Conservation (phyloP, 2,888 invertebrate genomes). For the Pristionchus japonicus region DNA sequence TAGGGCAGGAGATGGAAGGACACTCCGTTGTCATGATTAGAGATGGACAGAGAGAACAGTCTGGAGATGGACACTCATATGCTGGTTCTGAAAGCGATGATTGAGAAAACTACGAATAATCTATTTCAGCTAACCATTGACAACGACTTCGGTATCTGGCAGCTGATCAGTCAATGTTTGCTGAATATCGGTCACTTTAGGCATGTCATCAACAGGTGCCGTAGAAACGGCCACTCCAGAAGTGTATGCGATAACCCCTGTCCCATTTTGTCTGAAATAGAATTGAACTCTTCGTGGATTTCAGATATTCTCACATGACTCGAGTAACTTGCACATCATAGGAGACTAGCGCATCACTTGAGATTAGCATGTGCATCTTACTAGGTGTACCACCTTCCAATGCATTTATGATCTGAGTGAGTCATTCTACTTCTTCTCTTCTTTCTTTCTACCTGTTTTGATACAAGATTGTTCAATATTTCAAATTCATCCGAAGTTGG, state of each 20-base stretch:
- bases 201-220: neutral
- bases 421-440: neutral
- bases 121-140: neutral
- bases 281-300: neutral
- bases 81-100: neutral
- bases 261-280: neutral
- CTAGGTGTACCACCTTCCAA: neutral
- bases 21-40: neutral
- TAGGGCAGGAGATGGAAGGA: neutral
- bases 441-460: neutral
- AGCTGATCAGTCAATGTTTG: neutral
- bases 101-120: neutral
- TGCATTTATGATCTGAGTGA: neutral
- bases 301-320: neutral
- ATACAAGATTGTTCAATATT: neutral
- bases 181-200: neutral
- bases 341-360: neutral
- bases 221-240: neutral
- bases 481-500: neutral
- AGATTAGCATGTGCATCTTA: neutral
- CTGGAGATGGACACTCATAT: neutral
- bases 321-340: constrained; percentile 4
- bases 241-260: neutral
- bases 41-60: neutral
- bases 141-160: neutral